These are phyloP conservation scores for Tapirus terrestris DNA, from an alignment of 2,113 vertebrate genomes.

Conservation along the genomic window DNA sequence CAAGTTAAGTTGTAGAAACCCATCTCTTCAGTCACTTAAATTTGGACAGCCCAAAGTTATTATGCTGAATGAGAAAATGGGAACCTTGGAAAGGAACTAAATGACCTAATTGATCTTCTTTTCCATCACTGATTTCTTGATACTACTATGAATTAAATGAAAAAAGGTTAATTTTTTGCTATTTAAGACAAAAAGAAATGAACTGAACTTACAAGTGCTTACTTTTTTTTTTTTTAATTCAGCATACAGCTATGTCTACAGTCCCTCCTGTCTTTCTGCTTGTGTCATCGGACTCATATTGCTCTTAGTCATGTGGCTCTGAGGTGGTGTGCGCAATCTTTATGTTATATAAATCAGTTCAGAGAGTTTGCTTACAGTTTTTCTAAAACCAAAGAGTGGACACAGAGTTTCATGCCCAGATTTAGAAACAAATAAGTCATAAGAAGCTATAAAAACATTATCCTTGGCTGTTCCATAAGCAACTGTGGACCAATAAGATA, in stretches of 20 bases:
- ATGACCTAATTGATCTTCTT: conserved; percentile 82
- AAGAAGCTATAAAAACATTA: conserved; percentile 5
- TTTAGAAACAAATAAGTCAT: background rate
- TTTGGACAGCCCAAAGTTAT: conserved; percentile 80
- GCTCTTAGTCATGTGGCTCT: background rate
- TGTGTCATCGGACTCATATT: background rate
- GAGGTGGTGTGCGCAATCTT: background rate
- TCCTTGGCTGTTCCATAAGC: background rate
- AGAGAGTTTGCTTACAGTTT: background rate
- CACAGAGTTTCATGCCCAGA: background rate
- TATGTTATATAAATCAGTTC: background rate
- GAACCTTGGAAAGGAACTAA: conserved; percentile 73
- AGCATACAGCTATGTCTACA: background rate
- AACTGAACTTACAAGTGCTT: conserved; percentile 27
- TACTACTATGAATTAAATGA: conserved; percentile 62
- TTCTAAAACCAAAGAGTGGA: background rate
- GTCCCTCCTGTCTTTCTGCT: background rate
- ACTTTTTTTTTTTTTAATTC: background rate
- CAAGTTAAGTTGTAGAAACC: conserved; percentile 76
- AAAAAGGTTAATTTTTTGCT: conserved; percentile 57
- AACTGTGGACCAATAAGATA: background rate
- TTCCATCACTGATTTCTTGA: conserved; percentile 68
- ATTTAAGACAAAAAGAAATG: conserved; percentile 62
- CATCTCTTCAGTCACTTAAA: conserved; percentile 79
- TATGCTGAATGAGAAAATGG: conserved; percentile 78